These are phyloP conservation scores for Hyalella azteca DNA, from an alignment of 2,888 invertebrate genomes.

Conservation along the genomic window DNA sequence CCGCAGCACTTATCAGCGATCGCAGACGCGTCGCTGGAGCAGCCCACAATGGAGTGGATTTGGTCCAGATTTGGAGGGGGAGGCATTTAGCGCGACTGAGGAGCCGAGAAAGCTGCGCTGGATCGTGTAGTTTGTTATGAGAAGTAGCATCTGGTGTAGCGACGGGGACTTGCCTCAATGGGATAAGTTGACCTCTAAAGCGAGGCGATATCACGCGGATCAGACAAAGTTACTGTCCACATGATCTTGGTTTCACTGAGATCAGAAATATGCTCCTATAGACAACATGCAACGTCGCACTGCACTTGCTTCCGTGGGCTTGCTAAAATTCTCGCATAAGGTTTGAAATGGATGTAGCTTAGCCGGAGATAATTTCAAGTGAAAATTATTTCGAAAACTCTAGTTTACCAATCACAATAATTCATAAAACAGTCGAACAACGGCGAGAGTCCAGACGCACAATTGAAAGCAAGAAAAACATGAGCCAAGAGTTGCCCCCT, in stretches of 20 bases:
- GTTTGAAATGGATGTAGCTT: not conserved
- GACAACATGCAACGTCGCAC: no score
- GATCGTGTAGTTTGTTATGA: not conserved
- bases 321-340: not conserved
- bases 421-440: no score
- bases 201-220: not conserved
- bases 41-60: constrained; percentile 8
- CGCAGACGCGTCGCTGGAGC: not conserved
- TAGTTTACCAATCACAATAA: no score
- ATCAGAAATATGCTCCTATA: not conserved
- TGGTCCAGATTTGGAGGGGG: not conserved
- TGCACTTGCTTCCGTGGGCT: no score
- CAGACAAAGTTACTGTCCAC: not conserved
- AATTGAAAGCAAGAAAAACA: no score
- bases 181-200: constrained; percentile 20
- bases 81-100: not conserved
- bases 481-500: not conserved
- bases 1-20: not conserved
- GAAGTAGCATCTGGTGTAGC: not conserved
- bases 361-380: not conserved
- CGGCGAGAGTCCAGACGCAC: no score
- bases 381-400: not conserved
- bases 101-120: constrained; percentile 1
- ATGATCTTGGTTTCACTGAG: not conserved
- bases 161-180: constrained; percentile 2